Evolutionary conservation across 2,888 invertebrate genomes (phyloP).

Genomic region (Pyrrhia umbra): DNA sequence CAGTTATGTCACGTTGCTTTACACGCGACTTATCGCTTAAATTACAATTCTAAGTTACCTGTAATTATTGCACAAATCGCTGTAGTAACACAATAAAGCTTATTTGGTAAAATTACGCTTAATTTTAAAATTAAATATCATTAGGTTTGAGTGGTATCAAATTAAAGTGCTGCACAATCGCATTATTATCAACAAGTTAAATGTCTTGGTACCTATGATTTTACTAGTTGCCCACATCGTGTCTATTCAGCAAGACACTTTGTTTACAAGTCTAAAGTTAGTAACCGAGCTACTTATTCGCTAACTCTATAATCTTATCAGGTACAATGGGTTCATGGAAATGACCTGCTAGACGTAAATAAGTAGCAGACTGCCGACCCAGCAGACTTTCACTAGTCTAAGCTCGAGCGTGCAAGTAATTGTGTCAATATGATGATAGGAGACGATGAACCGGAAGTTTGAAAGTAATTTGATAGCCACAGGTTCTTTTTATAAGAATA

Average conservation of each 20-base stretch:
- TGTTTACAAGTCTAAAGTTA: conserved; percentile 35
- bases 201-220: not conserved
- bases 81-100: conserved; percentile 1
- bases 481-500: conserved; percentile 31
- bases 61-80: not conserved
- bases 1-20: conserved; percentile 53
- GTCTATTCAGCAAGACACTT: conserved; percentile 35
- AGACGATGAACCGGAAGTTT: conserved; percentile 60
- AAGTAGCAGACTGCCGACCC: conserved; percentile 64
- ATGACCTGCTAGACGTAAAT: conserved; percentile 69
- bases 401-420: conserved; percentile 54
- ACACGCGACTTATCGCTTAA: conserved; percentile 10
- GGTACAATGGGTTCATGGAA: conserved; percentile 71
- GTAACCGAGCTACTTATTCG: conserved; percentile 29
- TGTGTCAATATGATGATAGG: conserved; percentile 64
- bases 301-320: conserved; percentile 68
- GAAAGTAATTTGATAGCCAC: conserved; percentile 56
- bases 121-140: not conserved
- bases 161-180: not conserved
- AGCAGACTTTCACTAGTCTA: conserved; percentile 70
- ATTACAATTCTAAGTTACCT: conserved; percentile 11
- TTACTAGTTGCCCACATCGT: not conserved
- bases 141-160: not conserved
- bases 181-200: not conserved
- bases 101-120: not conserved